Percentiles rank a stretch among this genome's conserved stretches.
phyloP scores from a whole-genome alignment of 2,888 invertebrate genomes.

The Ophion obscuratus region DNA sequence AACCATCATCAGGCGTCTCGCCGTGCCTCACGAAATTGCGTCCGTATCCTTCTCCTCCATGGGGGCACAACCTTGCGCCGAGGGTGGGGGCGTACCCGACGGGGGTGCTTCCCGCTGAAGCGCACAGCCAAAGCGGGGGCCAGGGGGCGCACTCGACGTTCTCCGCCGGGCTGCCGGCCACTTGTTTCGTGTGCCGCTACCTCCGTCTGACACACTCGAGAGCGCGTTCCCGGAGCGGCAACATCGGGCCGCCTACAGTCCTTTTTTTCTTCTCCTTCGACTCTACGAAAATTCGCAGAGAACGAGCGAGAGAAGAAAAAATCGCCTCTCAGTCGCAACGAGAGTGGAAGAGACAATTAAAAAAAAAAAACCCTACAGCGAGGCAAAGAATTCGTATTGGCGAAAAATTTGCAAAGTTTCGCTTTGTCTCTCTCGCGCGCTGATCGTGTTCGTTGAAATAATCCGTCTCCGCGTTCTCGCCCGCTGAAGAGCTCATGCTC shows the following conservation, averaged over 20 bases:
- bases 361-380: slow-evolving; percentile 15
- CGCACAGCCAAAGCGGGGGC: background rate
- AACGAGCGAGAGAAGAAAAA: background rate
- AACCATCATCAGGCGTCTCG: background rate
- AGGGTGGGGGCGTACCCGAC: slow-evolving; percentile 75
- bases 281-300: background rate
- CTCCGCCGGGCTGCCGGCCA: slow-evolving; percentile 69
- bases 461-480: slow-evolving; percentile 16
- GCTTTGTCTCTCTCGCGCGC: background rate
- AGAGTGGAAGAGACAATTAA: background rate
- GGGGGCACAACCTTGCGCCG: slow-evolving; percentile 30
- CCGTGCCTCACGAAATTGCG: slow-evolving; percentile 1
- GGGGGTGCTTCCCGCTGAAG: slow-evolving; percentile 70
- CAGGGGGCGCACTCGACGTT: slow-evolving; percentile 39
- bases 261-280: slow-evolving; percentile 2
- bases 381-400: slow-evolving; percentile 2
- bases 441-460: background rate
- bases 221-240: slow-evolving; percentile 80
- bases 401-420: background rate
- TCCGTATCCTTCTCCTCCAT: slow-evolving; percentile 10
- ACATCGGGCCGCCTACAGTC: slow-evolving; percentile 71
- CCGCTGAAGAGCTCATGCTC: slow-evolving; percentile 56
- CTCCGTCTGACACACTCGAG: slow-evolving; percentile 77
- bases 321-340: background rate
- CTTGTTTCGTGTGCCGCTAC: slow-evolving; percentile 75